A percentile compares a stretch with the other conserved stretches of the same genome.
These are phyloP conservation scores for Tragelaphus scriptus DNA, from an alignment of 2,113 vertebrate species.

Conservation along the genomic window DNA sequence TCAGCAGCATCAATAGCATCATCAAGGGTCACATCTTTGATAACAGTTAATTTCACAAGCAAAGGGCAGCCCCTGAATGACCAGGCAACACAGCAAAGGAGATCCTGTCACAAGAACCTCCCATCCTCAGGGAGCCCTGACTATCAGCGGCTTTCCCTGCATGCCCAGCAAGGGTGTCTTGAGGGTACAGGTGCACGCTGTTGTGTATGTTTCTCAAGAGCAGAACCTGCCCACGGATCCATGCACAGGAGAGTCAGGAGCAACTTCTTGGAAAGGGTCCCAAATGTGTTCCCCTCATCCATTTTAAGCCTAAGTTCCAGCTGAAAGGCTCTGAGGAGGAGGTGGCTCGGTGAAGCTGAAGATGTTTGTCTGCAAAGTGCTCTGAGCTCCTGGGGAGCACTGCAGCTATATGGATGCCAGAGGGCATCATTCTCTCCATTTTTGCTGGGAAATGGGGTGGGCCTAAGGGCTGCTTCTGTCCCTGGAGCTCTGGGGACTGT, in stretches of 20 bases:
- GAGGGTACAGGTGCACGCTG: accelerated
- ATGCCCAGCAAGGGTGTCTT: neutral
- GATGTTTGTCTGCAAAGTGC: too few relatives aligned
- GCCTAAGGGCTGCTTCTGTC: neutral
- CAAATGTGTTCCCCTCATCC: too few relatives aligned
- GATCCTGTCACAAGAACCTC: neutral
- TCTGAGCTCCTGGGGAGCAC: neutral
- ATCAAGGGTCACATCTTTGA: neutral
- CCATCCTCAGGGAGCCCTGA: accelerated
- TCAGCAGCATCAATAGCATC: neutral
- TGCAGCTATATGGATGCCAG: neutral
- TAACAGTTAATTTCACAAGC: neutral
- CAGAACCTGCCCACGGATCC: neutral
- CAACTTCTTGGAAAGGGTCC: neutral
- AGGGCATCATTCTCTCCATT: neutral
- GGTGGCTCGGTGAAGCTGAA: neutral
- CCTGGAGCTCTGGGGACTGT: neutral
- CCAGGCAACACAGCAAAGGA: neutral
- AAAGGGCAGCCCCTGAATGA: neutral
- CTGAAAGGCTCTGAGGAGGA: neutral
- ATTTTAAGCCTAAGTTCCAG: neutral
- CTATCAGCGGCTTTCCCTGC: neutral
- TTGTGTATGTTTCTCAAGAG: neutral
- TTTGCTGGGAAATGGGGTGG: neutral
- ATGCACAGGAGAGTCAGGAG: neutral